phyloP scores from a whole-genome alignment of 2,888 invertebrate species.

The Volucella inanis region DNA sequence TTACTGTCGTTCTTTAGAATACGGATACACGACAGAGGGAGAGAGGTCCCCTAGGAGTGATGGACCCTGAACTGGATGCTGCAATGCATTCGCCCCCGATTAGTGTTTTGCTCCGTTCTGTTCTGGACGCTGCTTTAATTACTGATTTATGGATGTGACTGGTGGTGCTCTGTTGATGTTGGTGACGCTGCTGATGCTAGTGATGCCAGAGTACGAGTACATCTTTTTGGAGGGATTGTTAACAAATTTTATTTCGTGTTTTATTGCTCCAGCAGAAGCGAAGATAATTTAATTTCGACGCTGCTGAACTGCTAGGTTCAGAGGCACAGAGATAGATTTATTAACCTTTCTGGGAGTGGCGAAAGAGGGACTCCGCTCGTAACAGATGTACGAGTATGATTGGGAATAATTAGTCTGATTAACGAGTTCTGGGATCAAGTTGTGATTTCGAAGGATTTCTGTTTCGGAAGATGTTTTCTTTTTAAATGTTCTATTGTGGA shows the following conservation, averaged over 20 bases:
- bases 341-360: slow-evolving; percentile 50
- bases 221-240: slow-evolving; percentile 50
- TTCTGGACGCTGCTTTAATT: slow-evolving; percentile 62
- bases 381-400: slow-evolving; percentile 64
- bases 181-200: too few relatives aligned
- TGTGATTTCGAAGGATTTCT: slow-evolving; percentile 47
- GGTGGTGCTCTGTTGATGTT: background rate
- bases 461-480: background rate
- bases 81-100: slow-evolving; percentile 65
- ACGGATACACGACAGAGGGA: background rate
- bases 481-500: slow-evolving; percentile 29
- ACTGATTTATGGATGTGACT: slow-evolving; percentile 70
- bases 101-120: slow-evolving; percentile 36
- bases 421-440: slow-evolving; percentile 70
- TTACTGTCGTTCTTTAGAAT: slow-evolving; percentile 62
- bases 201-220: slow-evolving; percentile 17
- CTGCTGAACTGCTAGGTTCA: slow-evolving; percentile 17
- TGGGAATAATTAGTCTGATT: slow-evolving; percentile 71
- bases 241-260: slow-evolving; percentile 73
- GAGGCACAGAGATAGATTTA: slow-evolving; percentile 42
- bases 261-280: slow-evolving; percentile 61
- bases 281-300: slow-evolving; percentile 66
- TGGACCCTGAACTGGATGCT: slow-evolving; percentile 53
- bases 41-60: slow-evolving; percentile 32
- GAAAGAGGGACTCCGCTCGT: background rate